These are phyloP conservation scores for Enteromius unitaeniatus DNA, from an alignment of 2,797 vertebrate species.

Conservation along the genomic window DNA sequence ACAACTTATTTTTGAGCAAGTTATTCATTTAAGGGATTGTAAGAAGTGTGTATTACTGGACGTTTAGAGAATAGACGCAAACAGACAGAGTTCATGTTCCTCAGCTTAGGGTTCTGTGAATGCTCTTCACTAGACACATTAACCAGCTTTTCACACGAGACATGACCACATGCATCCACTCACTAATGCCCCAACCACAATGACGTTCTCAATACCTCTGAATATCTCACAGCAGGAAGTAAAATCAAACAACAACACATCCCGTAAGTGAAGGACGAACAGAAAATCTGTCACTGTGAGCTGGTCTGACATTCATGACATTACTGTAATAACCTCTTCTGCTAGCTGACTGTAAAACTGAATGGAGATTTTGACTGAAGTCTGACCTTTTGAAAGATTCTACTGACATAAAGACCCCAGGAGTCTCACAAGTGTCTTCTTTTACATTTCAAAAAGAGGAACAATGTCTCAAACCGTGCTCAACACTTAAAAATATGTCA, in stretches of 20 bases:
- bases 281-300: neutral
- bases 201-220: neutral
- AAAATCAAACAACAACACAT: neutral
- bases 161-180: neutral
- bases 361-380: neutral
- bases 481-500: neutral
- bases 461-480: neutral
- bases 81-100: neutral
- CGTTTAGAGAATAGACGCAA: neutral
- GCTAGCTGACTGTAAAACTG: neutral
- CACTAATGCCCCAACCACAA: neutral
- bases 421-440: neutral
- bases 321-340: neutral
- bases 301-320: neutral
- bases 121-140: neutral
- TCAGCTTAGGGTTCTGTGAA: neutral
- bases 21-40: neutral
- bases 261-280: neutral
- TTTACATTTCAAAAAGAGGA: neutral
- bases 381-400: neutral
- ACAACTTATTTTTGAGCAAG: neutral
- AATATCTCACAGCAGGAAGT: constrained; percentile 5
- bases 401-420: neutral
- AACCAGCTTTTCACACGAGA: neutral
- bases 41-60: neutral